Percentiles rank a stretch among this genome's conserved stretches.
These are phyloP conservation scores for Caenorhabditis brenneri DNA, from an alignment of 1,140 invertebrate species.

Conservation along the genomic window DNA sequence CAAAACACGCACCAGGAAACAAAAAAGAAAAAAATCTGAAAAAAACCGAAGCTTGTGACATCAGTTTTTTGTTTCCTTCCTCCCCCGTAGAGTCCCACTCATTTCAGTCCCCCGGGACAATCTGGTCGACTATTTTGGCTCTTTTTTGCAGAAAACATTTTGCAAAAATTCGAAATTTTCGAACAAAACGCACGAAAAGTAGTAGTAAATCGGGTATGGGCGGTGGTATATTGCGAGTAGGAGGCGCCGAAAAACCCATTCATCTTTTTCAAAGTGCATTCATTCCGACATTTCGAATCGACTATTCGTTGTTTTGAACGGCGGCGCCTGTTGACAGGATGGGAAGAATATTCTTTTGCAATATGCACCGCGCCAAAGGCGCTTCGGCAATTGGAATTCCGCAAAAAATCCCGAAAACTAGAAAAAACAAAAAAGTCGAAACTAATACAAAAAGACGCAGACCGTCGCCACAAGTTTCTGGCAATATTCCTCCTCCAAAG, in stretches of 20 bases:
- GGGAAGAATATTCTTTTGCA: not conserved
- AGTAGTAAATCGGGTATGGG: not conserved
- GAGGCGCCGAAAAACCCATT: slow-evolving; percentile 12
- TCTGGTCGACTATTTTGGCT: not conserved
- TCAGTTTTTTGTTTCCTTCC: not conserved
- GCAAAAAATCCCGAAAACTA: no score
- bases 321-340: not conserved
- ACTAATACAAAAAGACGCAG: no score
- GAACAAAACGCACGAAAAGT: not conserved
- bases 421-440: no score
- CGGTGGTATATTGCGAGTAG: not conserved
- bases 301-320: not conserved
- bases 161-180: not conserved
- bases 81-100: not conserved
- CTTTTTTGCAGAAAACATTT: not conserved
- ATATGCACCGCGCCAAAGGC: no score
- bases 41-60: not conserved
- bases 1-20: not conserved
- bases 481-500: no score
- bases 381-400: no score
- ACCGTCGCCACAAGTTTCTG: no score
- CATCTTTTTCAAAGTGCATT: slow-evolving; percentile 29
- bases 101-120: not conserved
- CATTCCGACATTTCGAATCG: not conserved
- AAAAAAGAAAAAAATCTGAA: not conserved